Evolutionary conservation across 92 coral and sea anemone species (phyloP).

Genomic region (Phenganax marumi): DNA sequence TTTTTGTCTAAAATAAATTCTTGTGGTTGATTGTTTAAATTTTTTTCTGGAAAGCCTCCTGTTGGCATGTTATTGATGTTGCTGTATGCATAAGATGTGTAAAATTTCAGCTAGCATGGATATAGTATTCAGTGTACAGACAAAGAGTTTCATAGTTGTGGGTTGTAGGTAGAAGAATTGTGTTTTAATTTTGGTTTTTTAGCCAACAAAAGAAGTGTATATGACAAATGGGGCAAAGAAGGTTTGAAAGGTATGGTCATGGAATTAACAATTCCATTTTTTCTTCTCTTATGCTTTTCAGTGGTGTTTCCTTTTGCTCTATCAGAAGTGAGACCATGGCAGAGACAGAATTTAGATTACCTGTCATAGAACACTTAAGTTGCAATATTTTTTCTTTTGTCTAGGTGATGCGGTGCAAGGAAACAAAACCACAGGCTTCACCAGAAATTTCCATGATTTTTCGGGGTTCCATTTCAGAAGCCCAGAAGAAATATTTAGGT

Average conservation of each 20-base stretch:
- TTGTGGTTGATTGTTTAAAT: too few relatives aligned
- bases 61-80: too few relatives aligned
- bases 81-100: too few relatives aligned
- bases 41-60: too few relatives aligned
- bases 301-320: too few relatives aligned
- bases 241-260: constrained; percentile 71
- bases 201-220: constrained; percentile 74
- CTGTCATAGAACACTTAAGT: too few relatives aligned
- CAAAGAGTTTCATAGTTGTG: background rate
- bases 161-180: background rate
- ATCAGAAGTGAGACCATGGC: background rate
- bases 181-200: constrained; percentile 11
- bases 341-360: too few relatives aligned
- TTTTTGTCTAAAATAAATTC: too few relatives aligned
- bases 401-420: constrained; percentile 48
- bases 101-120: too few relatives aligned
- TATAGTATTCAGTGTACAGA: too few relatives aligned
- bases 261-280: background rate
- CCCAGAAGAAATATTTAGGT: constrained; percentile 94
- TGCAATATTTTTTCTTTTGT: background rate
- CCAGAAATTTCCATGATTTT: constrained; percentile 37
- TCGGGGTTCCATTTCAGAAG: constrained; percentile 71
- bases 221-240: constrained; percentile 83
- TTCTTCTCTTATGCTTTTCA: too few relatives aligned
- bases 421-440: constrained; percentile 2